Percentiles rank a stretch among this genome's conserved stretches.
phyloP scores from a whole-genome alignment of 2,113 vertebrate genomes.

The Microcebus murinus region DNA sequence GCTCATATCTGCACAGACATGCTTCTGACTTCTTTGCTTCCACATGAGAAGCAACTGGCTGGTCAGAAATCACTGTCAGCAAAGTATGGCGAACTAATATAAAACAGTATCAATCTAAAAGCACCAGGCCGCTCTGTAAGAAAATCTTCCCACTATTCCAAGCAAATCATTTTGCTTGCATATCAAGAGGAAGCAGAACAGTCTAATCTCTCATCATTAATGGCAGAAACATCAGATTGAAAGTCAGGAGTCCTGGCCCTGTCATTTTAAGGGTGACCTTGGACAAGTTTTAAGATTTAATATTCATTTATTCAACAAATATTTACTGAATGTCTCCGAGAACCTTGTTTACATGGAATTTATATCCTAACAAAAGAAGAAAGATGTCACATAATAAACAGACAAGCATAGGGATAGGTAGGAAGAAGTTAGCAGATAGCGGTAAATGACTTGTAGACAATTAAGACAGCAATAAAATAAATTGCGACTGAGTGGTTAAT shows the following conservation, averaged over 20 bases:
- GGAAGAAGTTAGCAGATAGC: not conserved
- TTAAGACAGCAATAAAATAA: not conserved
- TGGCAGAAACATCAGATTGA: not conserved
- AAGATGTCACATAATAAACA: not conserved
- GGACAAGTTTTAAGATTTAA: not conserved
- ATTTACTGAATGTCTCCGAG: conserved; percentile 14
- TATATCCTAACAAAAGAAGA: conserved; percentile 9
- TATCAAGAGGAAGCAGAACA: rapidly evolving
- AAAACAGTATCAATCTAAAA: not conserved
- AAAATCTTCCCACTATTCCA: not conserved
- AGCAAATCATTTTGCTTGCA: not conserved
- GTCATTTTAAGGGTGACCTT: not conserved
- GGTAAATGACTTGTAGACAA: not conserved
- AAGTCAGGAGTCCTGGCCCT: not conserved
- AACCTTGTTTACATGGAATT: not conserved
- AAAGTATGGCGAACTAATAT: not conserved
- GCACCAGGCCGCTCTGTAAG: not conserved
- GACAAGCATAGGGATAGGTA: not conserved
- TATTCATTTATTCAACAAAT: conserved; percentile 62
- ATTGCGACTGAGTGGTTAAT: not conserved
- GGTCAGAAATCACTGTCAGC: not conserved
- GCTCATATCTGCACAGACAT: not conserved
- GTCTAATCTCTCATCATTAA: not conserved
- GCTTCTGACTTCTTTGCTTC: not conserved
- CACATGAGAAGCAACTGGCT: not conserved